Conservation (phyloP, 92 coral and sea anemone species). For the Desmophyllum pertusum region DNA sequence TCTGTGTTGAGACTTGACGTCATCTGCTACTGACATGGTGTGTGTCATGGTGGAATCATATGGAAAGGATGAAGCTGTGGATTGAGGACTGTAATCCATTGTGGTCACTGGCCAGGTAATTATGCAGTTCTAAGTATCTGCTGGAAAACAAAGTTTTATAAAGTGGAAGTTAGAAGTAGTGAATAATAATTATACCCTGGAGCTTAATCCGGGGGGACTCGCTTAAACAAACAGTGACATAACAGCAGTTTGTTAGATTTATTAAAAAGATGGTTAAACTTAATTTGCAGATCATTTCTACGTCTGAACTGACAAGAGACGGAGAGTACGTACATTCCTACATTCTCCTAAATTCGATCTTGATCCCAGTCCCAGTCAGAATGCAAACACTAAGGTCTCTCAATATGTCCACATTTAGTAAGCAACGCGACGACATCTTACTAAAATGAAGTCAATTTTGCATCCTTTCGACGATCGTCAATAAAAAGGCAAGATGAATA, state of each 20-base stretch:
- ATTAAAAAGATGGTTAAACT: no score
- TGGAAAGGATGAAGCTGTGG: slow-evolving; percentile 46
- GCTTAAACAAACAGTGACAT: no score
- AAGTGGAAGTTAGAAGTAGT: no score
- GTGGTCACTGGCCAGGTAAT: not conserved
- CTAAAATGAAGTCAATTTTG: not conserved
- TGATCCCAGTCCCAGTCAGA: not conserved
- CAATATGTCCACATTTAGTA: not conserved
- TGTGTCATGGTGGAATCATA: slow-evolving; percentile 17
- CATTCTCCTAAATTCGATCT: not conserved
- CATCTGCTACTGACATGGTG: slow-evolving; percentile 73
- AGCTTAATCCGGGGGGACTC: no score
- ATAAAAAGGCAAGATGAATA: not conserved
- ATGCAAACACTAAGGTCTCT: not conserved
- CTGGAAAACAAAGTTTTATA: not conserved
- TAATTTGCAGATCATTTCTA: no score
- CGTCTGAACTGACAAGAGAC: no score
- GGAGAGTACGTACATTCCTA: no score
- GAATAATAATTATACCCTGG: no score
- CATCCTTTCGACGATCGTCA: not conserved
- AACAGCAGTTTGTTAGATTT: no score
- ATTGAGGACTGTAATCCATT: slow-evolving; percentile 68
- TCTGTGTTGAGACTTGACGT: slow-evolving; percentile 60
- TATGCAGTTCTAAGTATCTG: not conserved
- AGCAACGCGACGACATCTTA: not conserved